These are phyloP conservation scores for Nematopogon swammerdamellus DNA, from an alignment of 2,888 invertebrate genomes.

Conservation along the genomic window DNA sequence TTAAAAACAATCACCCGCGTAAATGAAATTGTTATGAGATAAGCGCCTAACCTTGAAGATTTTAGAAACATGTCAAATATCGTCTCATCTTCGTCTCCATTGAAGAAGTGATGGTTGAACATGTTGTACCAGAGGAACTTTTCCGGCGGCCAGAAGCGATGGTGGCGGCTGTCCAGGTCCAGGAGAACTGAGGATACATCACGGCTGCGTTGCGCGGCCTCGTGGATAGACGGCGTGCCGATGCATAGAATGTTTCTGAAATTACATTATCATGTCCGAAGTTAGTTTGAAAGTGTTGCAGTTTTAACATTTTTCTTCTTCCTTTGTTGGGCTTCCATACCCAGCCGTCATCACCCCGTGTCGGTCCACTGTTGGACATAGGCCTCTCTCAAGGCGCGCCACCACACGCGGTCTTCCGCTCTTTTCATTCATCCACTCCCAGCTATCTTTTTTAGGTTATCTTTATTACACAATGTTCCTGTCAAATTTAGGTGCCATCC, in stretches of 20 bases:
- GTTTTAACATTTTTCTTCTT: not conserved
- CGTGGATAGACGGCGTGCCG: slow-evolving; percentile 81
- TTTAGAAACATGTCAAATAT: slow-evolving; percentile 62
- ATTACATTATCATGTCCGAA: slow-evolving; percentile 10
- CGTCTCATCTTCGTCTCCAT: slow-evolving; percentile 50
- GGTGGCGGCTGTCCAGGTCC: slow-evolving; percentile 77
- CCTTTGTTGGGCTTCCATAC: too few relatives aligned
- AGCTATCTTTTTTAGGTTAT: too few relatives aligned
- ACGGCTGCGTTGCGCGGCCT: slow-evolving; percentile 48
- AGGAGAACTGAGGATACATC: slow-evolving; percentile 63
- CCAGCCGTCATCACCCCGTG: not conserved
- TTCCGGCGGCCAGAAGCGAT: slow-evolving; percentile 59
- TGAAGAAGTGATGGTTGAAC: slow-evolving; percentile 87
- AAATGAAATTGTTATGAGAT: slow-evolving; percentile 4
- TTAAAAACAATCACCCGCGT: too few relatives aligned
- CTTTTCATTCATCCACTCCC: too few relatives aligned
- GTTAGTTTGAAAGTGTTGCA: not conserved
- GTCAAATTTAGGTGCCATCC: too few relatives aligned
- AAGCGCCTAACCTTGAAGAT: slow-evolving; percentile 35
- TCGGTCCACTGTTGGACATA: slow-evolving; percentile 6
- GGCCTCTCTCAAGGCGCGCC: too few relatives aligned
- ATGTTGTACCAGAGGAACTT: slow-evolving; percentile 84
- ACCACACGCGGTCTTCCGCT: too few relatives aligned
- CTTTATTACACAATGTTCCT: too few relatives aligned
- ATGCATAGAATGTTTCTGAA: slow-evolving; percentile 76